These are phyloP conservation scores for Aleadryas rufinucha DNA, from an alignment of 2,113 vertebrate genomes.

Conservation along the genomic window DNA sequence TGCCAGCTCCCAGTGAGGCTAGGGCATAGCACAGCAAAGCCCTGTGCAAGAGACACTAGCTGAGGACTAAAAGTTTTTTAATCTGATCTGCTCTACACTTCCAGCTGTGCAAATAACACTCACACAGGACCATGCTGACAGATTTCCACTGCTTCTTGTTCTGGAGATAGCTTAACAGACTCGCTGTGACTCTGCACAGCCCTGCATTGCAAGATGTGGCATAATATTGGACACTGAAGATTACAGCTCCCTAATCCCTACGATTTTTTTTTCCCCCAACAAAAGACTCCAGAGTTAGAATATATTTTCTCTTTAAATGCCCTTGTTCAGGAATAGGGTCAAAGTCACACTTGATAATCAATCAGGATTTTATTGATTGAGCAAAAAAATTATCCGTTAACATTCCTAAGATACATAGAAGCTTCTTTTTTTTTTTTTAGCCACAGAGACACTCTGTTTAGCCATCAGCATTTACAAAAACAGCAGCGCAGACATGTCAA, in stretches of 20 bases:
- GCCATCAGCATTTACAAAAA: constrained; percentile 27
- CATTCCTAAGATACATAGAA: neutral
- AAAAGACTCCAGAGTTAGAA: neutral
- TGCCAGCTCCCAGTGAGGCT: neutral
- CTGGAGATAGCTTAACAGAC: neutral
- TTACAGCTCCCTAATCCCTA: constrained; percentile 43
- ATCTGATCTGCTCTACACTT: constrained; percentile 24
- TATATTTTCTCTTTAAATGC: neutral
- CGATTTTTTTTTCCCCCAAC: neutral
- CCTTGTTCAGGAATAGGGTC: neutral
- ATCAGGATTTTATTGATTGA: neutral
- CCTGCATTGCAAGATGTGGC: neutral
- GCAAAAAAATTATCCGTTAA: neutral
- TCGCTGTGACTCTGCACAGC: neutral
- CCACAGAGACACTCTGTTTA: neutral
- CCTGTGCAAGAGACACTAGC: neutral
- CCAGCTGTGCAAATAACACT: constrained; percentile 54
- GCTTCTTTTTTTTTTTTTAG: neutral
- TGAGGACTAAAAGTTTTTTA: constrained; percentile 29
- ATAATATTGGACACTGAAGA: constrained; percentile 6
- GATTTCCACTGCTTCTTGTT: constrained; percentile 9
- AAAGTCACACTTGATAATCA: neutral
- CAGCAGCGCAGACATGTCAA: constrained; percentile 26
- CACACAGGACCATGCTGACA: constrained; percentile 25
- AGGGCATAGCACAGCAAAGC: neutral